Conservation (phyloP, 37 sponge, comb jelly and placozoan genomes). For the Diacarnus erythraeanus region DNA sequence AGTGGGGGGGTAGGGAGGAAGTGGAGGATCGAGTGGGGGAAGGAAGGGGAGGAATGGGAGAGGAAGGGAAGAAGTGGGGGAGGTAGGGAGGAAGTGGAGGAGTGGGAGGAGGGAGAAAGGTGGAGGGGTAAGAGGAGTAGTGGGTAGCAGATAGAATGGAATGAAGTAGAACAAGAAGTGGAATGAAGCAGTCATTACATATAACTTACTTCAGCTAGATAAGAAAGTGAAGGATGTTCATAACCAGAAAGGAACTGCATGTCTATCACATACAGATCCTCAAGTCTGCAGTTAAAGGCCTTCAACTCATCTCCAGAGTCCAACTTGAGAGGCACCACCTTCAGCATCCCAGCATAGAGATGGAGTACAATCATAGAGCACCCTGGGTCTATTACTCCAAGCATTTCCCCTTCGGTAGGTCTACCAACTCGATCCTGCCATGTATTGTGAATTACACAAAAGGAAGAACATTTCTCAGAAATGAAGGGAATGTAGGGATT, state of each 20-base stretch:
- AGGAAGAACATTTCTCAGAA: not conserved
- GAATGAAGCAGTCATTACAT: no score
- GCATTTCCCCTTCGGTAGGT: constrained; percentile 53
- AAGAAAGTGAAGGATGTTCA: constrained; percentile 54
- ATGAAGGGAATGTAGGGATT: no score
- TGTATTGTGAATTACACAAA: not conserved
- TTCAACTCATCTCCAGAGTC: constrained; percentile 71
- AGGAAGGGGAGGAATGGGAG: no score
- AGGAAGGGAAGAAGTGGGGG: no score
- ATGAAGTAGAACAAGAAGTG: no score
- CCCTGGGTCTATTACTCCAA: constrained; percentile 82
- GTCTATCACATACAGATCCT: constrained; percentile 66
- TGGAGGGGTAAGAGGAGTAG: no score
- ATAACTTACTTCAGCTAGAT: constrained; percentile 66
- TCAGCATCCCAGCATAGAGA: constrained; percentile 77
- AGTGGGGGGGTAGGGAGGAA: no score
- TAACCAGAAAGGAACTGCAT: constrained; percentile 57
- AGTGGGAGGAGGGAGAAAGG: no score
- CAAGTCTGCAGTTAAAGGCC: constrained; percentile 72
- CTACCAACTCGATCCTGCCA: constrained; percentile 65
- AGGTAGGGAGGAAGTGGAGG: no score
- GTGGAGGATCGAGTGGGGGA: no score
- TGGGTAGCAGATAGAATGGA: no score
- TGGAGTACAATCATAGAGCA: constrained; percentile 72
- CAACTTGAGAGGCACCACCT: constrained; percentile 74